Evolutionary conservation across 2,797 vertebrate genomes (phyloP).

Genomic region (Lagocephalus sceleratus): DNA sequence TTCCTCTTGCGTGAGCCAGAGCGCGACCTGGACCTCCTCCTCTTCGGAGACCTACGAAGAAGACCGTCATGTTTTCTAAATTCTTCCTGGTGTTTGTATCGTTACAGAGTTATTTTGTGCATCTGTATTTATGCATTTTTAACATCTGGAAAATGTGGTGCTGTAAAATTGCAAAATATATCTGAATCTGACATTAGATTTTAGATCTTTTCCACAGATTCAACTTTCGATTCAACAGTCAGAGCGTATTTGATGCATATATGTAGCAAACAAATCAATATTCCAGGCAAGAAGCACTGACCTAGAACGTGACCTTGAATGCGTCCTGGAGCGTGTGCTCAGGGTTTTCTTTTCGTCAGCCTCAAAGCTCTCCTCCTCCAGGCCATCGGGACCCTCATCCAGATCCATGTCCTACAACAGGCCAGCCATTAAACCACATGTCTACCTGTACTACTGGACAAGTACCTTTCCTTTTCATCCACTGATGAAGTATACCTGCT

Average conservation of each 20-base stretch:
- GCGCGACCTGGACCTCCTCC: slow-evolving; percentile 91
- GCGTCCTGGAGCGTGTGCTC: slow-evolving; percentile 88
- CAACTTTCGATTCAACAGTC: too few species aligned
- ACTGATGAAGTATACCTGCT: slow-evolving; percentile 77
- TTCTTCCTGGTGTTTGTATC: too few species aligned
- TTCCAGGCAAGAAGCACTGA: slow-evolving; percentile 43
- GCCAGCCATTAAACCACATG: not conserved
- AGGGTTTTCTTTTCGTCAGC: slow-evolving; percentile 89
- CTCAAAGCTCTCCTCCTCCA: slow-evolving; percentile 91
- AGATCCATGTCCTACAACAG: slow-evolving; percentile 92
- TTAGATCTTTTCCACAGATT: too few species aligned
- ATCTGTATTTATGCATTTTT: too few species aligned
- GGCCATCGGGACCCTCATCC: slow-evolving; percentile 90
- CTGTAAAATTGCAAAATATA: too few species aligned
- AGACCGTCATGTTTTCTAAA: not conserved
- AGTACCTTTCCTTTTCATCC: not conserved
- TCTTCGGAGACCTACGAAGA: slow-evolving; percentile 87
- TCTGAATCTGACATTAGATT: too few species aligned
- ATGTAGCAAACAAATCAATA: not conserved
- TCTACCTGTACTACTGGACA: not conserved
- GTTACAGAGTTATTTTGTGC: too few species aligned
- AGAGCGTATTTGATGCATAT: too few species aligned
- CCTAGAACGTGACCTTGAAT: slow-evolving; percentile 94
- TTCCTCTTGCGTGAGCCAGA: slow-evolving; percentile 96
- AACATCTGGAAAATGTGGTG: too few species aligned